Evolutionary conservation across 2,888 invertebrate species (phyloP).

Genomic region (Drosophila monieri): DNA sequence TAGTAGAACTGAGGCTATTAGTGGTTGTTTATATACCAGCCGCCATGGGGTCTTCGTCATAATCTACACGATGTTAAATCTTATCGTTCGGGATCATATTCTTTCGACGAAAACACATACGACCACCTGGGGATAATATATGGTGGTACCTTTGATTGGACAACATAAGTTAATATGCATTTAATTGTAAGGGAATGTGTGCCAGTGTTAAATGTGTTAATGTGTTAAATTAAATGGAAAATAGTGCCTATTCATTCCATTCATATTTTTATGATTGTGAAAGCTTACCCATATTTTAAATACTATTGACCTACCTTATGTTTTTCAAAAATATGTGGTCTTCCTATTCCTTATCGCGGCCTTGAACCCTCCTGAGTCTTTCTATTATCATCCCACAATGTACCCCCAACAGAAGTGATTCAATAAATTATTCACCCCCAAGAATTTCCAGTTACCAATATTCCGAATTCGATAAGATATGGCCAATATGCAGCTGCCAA

Average conservation of each 20-base stretch:
- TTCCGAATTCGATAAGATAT: slow-evolving; percentile 43
- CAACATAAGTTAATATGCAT: neutral
- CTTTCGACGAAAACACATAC: slow-evolving; percentile 11
- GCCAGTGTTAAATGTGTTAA: too few relatives aligned
- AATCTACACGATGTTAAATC: slow-evolving; percentile 24
- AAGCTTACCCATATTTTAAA: neutral
- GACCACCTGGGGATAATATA: slow-evolving; percentile 30
- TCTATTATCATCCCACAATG: neutral
- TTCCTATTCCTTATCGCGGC: slow-evolving; percentile 17
- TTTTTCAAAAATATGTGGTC: neutral
- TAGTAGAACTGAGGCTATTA: slow-evolving; percentile 33
- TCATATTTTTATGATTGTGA: neutral
- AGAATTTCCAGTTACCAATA: slow-evolving; percentile 1
- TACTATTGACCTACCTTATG: slow-evolving; percentile 22
- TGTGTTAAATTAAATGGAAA: too few relatives aligned
- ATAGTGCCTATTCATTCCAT: too few relatives aligned
- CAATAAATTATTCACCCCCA: slow-evolving; percentile 47
- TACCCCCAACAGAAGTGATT: slow-evolving; percentile 15
- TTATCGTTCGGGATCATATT: slow-evolving; percentile 32
- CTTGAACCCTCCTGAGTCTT: slow-evolving; percentile 28
- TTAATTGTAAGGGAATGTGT: neutral
- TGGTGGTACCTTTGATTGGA: slow-evolving; percentile 26
- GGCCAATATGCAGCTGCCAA: neutral
- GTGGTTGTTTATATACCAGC: slow-evolving; percentile 53
- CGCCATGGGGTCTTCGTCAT: slow-evolving; percentile 12